Percentiles rank a stretch among this genome's conserved stretches.
Conservation (phyloP, 2,888 invertebrate species). For the Invenusta paracnida region DNA sequence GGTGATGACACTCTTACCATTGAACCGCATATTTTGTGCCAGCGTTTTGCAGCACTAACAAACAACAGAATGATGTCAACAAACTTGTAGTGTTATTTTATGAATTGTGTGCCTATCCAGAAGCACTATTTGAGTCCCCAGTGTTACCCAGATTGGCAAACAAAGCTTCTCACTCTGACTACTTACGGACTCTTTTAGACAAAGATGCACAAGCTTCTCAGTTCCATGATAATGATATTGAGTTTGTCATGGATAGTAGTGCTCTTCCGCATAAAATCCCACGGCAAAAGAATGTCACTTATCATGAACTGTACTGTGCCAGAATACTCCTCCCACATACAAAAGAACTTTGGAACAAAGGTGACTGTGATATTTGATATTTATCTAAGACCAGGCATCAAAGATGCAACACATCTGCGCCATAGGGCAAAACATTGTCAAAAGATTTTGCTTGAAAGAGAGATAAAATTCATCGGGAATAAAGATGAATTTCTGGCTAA, state of each 20-base stretch:
- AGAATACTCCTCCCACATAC: neutral
- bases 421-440: constrained; percentile 25
- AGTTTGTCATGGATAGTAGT: constrained; percentile 20
- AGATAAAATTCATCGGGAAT: constrained; percentile 40
- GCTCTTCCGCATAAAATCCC: constrained; percentile 9
- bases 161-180: constrained; percentile 47
- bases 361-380: constrained; percentile 29
- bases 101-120: constrained; percentile 47
- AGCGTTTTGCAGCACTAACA: neutral
- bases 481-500: constrained; percentile 49
- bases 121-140: constrained; percentile 47
- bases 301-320: neutral
- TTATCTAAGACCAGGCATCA: constrained; percentile 5
- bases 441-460: neutral
- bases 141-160: constrained; percentile 45
- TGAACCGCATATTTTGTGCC: neutral
- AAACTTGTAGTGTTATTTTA: constrained; percentile 44
- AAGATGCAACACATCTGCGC: constrained; percentile 34
- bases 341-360: constrained; percentile 19
- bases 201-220: constrained; percentile 6
- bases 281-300: neutral
- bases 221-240: constrained; percentile 12
- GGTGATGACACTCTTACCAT: constrained; percentile 12
- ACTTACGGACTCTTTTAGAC: constrained; percentile 47
- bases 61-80: neutral